Conservation (phyloP, 2,113 vertebrate species). For the Zootoca vivipara region DNA sequence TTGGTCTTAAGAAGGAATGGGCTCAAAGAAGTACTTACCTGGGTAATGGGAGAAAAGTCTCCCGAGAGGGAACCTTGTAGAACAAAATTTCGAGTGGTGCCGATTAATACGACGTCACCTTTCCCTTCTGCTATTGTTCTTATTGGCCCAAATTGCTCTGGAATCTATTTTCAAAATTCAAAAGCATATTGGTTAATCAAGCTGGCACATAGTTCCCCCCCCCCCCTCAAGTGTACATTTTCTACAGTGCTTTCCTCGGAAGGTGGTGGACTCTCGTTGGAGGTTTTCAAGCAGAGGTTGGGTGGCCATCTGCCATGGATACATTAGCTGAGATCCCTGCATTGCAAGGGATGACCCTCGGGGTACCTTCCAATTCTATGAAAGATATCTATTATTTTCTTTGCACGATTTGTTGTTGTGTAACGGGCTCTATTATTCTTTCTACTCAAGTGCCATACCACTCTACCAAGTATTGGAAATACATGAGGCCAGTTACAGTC, state of each 20-base stretch:
- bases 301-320: too few relatives aligned
- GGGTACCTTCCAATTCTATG: too few relatives aligned
- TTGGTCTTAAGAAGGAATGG: neutral
- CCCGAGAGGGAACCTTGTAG: slow-evolving; percentile 90
- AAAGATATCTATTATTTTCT: too few relatives aligned
- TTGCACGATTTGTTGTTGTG: too few relatives aligned
- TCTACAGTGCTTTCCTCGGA: neutral
- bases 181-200: neutral
- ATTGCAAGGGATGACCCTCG: too few relatives aligned
- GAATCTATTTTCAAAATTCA: slow-evolving; percentile 80
- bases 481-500: too few relatives aligned
- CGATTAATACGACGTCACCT: slow-evolving; percentile 90
- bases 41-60: slow-evolving; percentile 91
- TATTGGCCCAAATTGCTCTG: slow-evolving; percentile 92
- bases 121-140: slow-evolving; percentile 94
- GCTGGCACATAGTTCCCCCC: neutral
- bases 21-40: slow-evolving; percentile 75
- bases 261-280: neutral
- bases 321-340: too few relatives aligned
- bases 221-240: neutral
- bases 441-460: too few relatives aligned
- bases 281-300: too few relatives aligned
- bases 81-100: slow-evolving; percentile 94
- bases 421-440: too few relatives aligned
- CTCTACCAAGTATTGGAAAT: too few relatives aligned